Evolutionary conservation across 2,888 invertebrate species (phyloP), one percentile per base, ranked within the genome.

Genomic region (Microctonus hyperodae): DNA sequence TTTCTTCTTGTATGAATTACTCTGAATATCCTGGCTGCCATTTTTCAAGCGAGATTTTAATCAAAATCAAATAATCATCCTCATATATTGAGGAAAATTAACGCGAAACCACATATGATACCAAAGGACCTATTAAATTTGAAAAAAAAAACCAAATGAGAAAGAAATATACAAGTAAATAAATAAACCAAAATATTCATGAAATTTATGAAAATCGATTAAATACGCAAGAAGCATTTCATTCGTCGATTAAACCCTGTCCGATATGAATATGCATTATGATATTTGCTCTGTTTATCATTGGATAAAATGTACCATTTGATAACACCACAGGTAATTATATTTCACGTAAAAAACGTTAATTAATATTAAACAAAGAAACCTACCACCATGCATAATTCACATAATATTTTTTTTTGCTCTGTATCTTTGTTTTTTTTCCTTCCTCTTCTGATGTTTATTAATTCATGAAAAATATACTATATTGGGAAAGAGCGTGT

Each of bases 401-500:
- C 62, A 56, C 60, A 44, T 50, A 70, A 72, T 55, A 44, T 57
- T 69, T 63, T 48, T 67, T 40, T 25, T 67, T 4, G n/a, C 25
- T 13, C 20, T 22, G 16, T n/a, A 35, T 65, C 58, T 48, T 59
- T 13, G 51, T 28, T 65, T 68, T 40, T 35, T 55, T 16, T 40
- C 63, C 62, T 44, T 40, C 66, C 51, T 33, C 22, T 55, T 60
- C 57, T 56, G 25, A 57, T 51, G 35, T 62, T 57, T 28, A 61
- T 67, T 59, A 22, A 64, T 67, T 40, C 59, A 61, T 57, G 75
- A 75, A 78, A 78, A 77, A 78, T 78, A 78, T 74, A 74, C 75
- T 78, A 78, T 74, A 75, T 75, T 73, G 76, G 78, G 78, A 62
- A 79, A 77, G 75, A 76, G 76, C 75, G 65, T 70, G 76, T 81